phyloP scores from a whole-genome alignment of 2,113 vertebrate genomes.

The Tupaia tana region DNA sequence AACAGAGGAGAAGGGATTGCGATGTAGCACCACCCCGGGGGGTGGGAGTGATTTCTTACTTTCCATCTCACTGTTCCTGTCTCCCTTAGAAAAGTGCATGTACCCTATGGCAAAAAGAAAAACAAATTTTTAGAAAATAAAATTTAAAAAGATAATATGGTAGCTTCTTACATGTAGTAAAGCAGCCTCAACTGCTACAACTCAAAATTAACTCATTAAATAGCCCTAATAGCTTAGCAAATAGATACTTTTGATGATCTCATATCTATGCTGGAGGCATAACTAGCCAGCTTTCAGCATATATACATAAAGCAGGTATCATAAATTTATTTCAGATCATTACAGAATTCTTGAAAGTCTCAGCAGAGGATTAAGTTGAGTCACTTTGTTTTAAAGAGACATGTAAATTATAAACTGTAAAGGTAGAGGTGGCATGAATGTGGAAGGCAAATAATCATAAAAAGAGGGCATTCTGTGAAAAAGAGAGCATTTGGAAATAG shows the following conservation, averaged over 20 bases:
- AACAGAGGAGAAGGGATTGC: too few species aligned
- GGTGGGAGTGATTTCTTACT: too few species aligned
- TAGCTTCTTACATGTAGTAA: neutral
- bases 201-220: neutral
- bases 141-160: neutral
- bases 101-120: too few species aligned
- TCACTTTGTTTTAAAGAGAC: neutral
- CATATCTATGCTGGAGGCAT: neutral
- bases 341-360: neutral
- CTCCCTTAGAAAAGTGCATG: too few species aligned
- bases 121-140: too few species aligned
- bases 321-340: neutral
- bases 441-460: neutral
- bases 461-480: neutral
- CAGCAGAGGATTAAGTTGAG: neutral
- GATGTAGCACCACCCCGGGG: too few species aligned
- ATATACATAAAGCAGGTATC: neutral
- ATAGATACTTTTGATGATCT: neutral
- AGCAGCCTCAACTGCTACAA: neutral
- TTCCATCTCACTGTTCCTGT: too few species aligned
- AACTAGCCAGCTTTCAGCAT: neutral
- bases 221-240: neutral
- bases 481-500: neutral
- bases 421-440: neutral
- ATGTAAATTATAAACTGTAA: neutral